Conservation (phyloP, 1,140 invertebrate genomes). For the Pogonomyrmex barbatus region DNA sequence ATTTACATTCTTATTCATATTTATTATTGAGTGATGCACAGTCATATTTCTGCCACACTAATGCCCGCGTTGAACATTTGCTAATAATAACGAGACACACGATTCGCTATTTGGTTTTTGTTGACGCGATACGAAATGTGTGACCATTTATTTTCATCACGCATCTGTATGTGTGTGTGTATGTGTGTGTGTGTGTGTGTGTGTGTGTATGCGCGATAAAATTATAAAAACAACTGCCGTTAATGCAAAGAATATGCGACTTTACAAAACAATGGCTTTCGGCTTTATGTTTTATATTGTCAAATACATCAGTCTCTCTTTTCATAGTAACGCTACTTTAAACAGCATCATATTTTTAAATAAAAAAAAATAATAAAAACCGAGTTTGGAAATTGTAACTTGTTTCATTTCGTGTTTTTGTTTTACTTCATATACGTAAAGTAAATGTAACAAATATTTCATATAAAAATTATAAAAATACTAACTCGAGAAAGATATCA, state of each 20-base stretch:
- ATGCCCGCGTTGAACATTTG: conserved; percentile 7
- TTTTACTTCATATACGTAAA: background rate
- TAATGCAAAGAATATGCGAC: conserved; percentile 8
- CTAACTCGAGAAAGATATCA: background rate
- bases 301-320: background rate
- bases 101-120: background rate
- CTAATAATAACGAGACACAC: background rate
- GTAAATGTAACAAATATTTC: too few species aligned
- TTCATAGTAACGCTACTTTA: background rate
- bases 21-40: conserved; percentile 35
- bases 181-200: too few species aligned
- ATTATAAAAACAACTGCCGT: conserved; percentile 8
- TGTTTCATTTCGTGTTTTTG: background rate
- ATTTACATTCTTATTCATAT: conserved; percentile 57
- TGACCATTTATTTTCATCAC: background rate
- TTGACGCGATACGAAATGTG: background rate
- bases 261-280: background rate
- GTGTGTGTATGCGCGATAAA: background rate
- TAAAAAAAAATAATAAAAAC: background rate
- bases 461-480: background rate
- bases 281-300: background rate
- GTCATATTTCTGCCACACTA: background rate
- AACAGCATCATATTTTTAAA: background rate
- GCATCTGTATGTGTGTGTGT: background rate
- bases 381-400: background rate